Evolutionary conservation across 2,888 invertebrate genomes (phyloP).

Genomic region (Teleogryllus oceanicus): DNA sequence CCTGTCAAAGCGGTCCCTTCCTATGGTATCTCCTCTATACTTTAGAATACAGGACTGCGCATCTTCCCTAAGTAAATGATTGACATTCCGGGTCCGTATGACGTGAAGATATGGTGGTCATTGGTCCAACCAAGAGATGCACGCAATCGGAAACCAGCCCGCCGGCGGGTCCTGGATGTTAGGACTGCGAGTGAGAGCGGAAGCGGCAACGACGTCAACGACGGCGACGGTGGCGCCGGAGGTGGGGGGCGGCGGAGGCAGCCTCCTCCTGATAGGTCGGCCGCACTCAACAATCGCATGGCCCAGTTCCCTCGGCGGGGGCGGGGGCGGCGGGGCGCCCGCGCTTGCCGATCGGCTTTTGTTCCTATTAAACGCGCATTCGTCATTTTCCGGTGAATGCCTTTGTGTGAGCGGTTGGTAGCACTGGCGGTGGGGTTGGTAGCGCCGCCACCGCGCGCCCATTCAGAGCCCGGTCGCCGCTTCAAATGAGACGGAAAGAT

Average conservation of each 20-base stretch:
- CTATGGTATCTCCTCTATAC: too few species aligned
- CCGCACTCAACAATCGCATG: not conserved
- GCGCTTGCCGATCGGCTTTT: constrained; percentile 46
- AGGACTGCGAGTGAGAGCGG: too few species aligned
- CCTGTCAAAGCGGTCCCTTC: too few species aligned
- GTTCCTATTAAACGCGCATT: constrained; percentile 47
- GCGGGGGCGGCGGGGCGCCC: not conserved
- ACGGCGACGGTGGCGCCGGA: not conserved
- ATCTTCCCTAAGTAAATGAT: too few species aligned
- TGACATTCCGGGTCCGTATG: too few species aligned
- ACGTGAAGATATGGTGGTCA: too few species aligned
- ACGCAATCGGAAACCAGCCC: too few species aligned
- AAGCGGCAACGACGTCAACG: too few species aligned
- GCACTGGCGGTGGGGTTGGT: not conserved
- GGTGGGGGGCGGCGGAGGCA: not conserved
- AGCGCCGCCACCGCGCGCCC: not conserved
- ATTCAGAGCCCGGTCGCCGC: constrained; percentile 21
- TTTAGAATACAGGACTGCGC: too few species aligned
- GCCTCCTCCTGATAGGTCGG: not conserved
- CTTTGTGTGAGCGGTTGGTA: constrained; percentile 5
- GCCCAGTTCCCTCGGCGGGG: not conserved
- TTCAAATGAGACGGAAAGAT: constrained; percentile 36
- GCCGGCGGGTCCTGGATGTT: too few species aligned
- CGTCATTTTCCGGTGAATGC: constrained; percentile 43
- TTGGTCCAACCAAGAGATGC: too few species aligned